Evolutionary conservation across 1,140 invertebrate genomes (phyloP).

Genomic region (Maniola jurtina): DNA sequence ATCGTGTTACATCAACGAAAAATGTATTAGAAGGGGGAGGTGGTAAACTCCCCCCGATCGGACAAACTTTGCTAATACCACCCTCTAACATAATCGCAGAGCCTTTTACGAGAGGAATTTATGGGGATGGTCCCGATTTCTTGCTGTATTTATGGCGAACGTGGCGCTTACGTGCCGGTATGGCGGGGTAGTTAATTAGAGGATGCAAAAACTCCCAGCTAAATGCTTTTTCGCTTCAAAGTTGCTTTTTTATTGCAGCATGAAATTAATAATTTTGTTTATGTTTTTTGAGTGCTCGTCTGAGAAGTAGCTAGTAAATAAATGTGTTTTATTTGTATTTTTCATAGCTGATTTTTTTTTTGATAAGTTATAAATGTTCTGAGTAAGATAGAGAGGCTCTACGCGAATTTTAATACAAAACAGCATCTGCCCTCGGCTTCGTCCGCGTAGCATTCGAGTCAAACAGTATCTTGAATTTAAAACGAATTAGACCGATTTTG

Average conservation of each 20-base stretch:
- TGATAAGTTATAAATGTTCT: too few relatives aligned
- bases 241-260: conserved; percentile 10
- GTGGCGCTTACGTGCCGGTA: conserved; percentile 66
- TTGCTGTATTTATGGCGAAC: conserved; percentile 74
- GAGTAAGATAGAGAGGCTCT: too few relatives aligned
- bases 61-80: conserved; percentile 79
- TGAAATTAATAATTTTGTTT: conserved; percentile 22
- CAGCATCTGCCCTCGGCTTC: too few relatives aligned
- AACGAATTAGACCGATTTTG: too few relatives aligned
- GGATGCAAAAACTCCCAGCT: conserved; percentile 55
- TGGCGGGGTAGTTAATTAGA: conserved; percentile 67
- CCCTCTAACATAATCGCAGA: conserved; percentile 77
- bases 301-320: background rate
- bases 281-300: conserved; percentile 7
- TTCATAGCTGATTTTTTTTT: background rate
- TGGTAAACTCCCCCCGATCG: conserved; percentile 51
- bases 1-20: conserved; percentile 80
- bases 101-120: conserved; percentile 79
- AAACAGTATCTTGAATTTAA: too few relatives aligned
- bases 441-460: too few relatives aligned
- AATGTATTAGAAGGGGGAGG: conserved; percentile 75
- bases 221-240: conserved; percentile 27
- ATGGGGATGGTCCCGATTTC: conserved; percentile 77
- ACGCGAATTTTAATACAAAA: too few relatives aligned
- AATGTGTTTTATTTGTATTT: background rate